Evolutionary conservation across 1,140 invertebrate species (phyloP).

Genomic region (Cryptotermes secundus): DNA sequence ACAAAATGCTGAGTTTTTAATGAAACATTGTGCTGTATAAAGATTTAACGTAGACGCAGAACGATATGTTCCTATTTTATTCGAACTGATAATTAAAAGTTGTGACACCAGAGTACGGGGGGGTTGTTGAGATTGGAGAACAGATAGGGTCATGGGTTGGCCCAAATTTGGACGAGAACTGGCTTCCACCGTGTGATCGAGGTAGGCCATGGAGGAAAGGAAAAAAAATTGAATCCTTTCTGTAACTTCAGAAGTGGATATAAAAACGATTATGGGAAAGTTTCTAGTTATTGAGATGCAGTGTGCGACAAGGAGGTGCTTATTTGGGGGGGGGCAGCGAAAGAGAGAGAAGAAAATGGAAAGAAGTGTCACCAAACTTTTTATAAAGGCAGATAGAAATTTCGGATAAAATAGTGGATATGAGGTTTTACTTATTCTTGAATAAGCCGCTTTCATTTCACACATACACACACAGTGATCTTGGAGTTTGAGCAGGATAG

Average conservation of each 20-base stretch:
- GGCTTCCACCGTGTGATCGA: neutral
- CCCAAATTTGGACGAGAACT: neutral
- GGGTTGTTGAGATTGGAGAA: neutral
- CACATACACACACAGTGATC: neutral
- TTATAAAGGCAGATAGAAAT: neutral
- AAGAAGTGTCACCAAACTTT: neutral
- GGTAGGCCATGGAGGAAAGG: neutral
- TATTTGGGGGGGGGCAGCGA: neutral
- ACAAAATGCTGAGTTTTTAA: no score
- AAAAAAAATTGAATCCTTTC: neutral
- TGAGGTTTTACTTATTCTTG: neutral
- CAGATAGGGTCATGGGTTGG: neutral
- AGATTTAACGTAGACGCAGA: no score
- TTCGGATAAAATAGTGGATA: neutral
- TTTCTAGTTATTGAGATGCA: neutral
- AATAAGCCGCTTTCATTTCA: neutral
- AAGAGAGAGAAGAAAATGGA: neutral
- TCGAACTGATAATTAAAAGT: no score
- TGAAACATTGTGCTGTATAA: no score
- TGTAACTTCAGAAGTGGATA: neutral
- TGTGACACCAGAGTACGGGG: no score
- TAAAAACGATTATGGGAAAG: neutral
- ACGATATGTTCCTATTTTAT: no score
- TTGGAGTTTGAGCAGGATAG: neutral
- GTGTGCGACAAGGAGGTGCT: neutral